Conservation (phyloP, 2,888 invertebrate species). For the Philhelius pedissequus region DNA sequence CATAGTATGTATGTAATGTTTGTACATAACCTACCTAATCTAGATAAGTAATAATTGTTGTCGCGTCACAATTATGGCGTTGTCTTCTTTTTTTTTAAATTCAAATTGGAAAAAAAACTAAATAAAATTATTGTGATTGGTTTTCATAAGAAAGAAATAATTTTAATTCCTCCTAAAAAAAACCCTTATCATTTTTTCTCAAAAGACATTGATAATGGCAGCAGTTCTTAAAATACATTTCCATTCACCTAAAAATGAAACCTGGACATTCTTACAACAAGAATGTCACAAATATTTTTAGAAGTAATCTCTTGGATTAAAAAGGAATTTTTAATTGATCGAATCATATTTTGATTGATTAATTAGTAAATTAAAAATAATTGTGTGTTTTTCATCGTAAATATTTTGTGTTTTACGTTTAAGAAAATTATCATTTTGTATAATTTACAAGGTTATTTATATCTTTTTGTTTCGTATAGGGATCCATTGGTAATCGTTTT, state of each 20-base stretch:
- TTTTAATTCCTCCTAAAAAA: background rate
- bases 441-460: background rate
- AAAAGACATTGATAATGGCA: background rate
- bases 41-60: background rate
- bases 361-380: constrained; percentile 1
- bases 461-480: background rate
- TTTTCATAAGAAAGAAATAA: background rate
- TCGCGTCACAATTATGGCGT: background rate
- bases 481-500: background rate
- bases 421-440: background rate
- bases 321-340: background rate
- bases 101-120: background rate
- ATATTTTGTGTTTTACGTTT: background rate
- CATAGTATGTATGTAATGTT: background rate
- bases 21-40: background rate
- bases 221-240: background rate
- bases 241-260: background rate
- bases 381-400: background rate
- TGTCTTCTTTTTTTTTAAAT: background rate
- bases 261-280: background rate
- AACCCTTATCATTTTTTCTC: background rate
- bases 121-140: background rate
- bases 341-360: background rate
- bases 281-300: constrained; percentile 10
- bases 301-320: background rate